These are phyloP conservation scores for Apamea crenata DNA, from an alignment of 2,888 invertebrate genomes.

Conservation along the genomic window DNA sequence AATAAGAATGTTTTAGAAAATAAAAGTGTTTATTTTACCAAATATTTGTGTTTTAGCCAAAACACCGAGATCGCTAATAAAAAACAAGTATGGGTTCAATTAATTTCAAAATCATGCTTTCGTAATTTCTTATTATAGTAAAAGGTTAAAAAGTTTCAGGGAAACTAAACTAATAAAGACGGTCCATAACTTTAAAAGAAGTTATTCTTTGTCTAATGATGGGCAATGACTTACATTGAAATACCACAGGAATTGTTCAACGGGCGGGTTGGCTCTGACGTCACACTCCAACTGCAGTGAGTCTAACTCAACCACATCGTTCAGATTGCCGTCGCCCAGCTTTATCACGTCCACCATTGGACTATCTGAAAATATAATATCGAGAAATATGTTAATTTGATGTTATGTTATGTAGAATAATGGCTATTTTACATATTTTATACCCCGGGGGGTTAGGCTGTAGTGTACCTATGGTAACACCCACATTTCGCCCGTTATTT, in stretches of 20 bases:
- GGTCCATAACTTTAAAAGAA: too few relatives aligned
- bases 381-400: not conserved
- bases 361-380: slow-evolving; percentile 79
- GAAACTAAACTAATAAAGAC: not conserved
- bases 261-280: slow-evolving; percentile 85
- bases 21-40: not conserved
- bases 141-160: not conserved
- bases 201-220: not conserved
- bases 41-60: not conserved
- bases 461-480: too few relatives aligned
- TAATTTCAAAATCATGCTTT: not conserved
- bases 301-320: slow-evolving; percentile 85
- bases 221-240: slow-evolving; percentile 83
- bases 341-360: slow-evolving; percentile 85
- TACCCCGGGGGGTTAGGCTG: too few relatives aligned
- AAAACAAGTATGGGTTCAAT: not conserved
- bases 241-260: slow-evolving; percentile 84
- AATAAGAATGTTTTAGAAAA: not conserved
- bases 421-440: too few relatives aligned
- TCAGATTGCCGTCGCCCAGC: slow-evolving; percentile 79
- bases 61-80: not conserved
- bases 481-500: too few relatives aligned
- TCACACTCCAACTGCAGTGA: slow-evolving; percentile 84
- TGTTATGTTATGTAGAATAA: too few relatives aligned
- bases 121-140: not conserved